Evolutionary conservation across 2,797 vertebrate species (phyloP).

Genomic region (Heterohyrax brucei): DNA sequence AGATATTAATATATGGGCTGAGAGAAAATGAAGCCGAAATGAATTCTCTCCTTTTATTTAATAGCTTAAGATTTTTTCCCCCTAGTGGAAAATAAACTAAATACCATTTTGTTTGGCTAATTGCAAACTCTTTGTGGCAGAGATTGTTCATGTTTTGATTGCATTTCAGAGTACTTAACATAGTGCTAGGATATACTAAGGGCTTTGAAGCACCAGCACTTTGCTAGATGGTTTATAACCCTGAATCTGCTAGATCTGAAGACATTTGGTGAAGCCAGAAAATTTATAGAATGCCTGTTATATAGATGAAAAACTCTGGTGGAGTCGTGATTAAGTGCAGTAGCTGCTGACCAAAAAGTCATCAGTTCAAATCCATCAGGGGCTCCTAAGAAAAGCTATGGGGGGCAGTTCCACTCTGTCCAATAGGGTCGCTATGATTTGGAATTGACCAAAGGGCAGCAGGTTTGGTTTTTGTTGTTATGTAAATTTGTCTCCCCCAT

Average conservation of each 20-base stretch:
- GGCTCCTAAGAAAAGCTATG: too few relatives aligned
- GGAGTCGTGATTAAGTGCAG: too few relatives aligned
- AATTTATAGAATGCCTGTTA: neutral
- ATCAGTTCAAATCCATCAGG: too few relatives aligned
- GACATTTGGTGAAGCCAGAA: neutral
- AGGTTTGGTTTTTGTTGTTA: too few relatives aligned
- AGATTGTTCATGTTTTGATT: neutral
- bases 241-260: neutral
- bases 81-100: slow-evolving; percentile 48
- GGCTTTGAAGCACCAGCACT: neutral
- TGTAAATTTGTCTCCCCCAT: neutral
- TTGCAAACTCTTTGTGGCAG: neutral
- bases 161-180: neutral
- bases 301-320: too few relatives aligned
- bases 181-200: neutral
- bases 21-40: slow-evolving; percentile 81
- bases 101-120: slow-evolving; percentile 53
- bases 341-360: too few relatives aligned
- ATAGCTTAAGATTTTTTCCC: slow-evolving; percentile 63
- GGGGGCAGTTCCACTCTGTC: too few relatives aligned
- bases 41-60: slow-evolving; percentile 80
- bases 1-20: slow-evolving; percentile 82
- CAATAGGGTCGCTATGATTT: too few relatives aligned
- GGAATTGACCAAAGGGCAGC: too few relatives aligned
- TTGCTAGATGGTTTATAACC: neutral